Evolutionary conservation across 2,888 invertebrate genomes (phyloP).

Genomic region (Drosophila quinaria): DNA sequence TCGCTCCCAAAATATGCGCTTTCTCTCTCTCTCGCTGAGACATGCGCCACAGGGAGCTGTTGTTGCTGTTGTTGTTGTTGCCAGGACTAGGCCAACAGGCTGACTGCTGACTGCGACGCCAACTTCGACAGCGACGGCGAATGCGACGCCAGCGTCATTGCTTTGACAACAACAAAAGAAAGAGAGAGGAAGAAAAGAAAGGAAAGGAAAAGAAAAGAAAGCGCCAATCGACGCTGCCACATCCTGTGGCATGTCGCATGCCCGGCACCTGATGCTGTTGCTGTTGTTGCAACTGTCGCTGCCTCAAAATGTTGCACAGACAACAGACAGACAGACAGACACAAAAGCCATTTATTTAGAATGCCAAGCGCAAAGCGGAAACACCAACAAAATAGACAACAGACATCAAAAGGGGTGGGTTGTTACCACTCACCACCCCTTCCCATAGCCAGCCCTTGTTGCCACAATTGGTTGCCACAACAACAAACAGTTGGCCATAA

Average conservation of each 20-base stretch:
- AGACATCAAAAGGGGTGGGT: conserved; percentile 10
- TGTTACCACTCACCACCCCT: background rate
- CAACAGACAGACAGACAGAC: conserved; percentile 21
- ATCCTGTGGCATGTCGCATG: conserved; percentile 69
- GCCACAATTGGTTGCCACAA: conserved; percentile 50
- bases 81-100: conserved; percentile 75
- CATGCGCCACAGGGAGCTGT: conserved; percentile 46
- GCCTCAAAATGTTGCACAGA: conserved; percentile 24
- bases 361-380: conserved; percentile 72
- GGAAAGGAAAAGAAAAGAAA: conserved; percentile 1
- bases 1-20: background rate
- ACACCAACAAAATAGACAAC: conserved; percentile 64
- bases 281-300: background rate
- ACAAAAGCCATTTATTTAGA: conserved; percentile 76
- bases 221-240: conserved; percentile 49
- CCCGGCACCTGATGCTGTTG: conserved; percentile 71
- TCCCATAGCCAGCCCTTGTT: too few relatives aligned
- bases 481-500: conserved; percentile 63
- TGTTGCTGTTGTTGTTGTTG: conserved; percentile 30
- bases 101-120: conserved; percentile 52
- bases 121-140: conserved; percentile 8
- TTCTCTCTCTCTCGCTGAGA: conserved; percentile 11
- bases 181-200: background rate
- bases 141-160: conserved; percentile 29
- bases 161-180: conserved; percentile 19